phyloP scores from a whole-genome alignment of 2,113 vertebrate genomes.

The Cololabis saira region DNA sequence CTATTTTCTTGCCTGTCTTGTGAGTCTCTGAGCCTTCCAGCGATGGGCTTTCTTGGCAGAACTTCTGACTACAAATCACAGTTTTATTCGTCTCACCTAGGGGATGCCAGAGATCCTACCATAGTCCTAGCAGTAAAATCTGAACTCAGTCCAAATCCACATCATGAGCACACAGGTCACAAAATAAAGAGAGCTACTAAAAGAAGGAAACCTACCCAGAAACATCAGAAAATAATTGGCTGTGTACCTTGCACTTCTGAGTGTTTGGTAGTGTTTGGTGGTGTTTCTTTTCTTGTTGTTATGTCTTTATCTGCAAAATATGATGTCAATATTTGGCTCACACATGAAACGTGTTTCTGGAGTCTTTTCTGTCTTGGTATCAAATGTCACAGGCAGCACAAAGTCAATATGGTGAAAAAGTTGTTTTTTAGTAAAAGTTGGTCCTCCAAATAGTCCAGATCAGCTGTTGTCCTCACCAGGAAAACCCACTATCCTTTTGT shows the following conservation, averaged over 20 bases:
- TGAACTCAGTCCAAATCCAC: slow-evolving; percentile 67
- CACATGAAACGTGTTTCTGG: not conserved
- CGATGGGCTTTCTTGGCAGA: slow-evolving; percentile 61
- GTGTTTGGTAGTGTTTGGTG: not conserved
- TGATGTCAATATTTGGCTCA: slow-evolving; percentile 23
- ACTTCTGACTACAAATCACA: slow-evolving; percentile 65
- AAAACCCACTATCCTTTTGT: too few species aligned
- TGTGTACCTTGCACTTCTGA: slow-evolving; percentile 14
- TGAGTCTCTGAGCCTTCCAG: slow-evolving; percentile 54
- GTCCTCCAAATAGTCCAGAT: too few species aligned
- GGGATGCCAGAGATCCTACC: slow-evolving; percentile 62
- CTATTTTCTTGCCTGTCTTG: slow-evolving; percentile 50
- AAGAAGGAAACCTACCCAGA: slow-evolving; percentile 45
- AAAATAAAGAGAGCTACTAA: slow-evolving; percentile 40
- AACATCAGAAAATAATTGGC: slow-evolving; percentile 58
- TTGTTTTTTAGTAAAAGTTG: not conserved
- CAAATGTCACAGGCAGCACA: not conserved
- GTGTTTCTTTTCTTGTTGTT: not conserved
- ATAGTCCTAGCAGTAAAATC: slow-evolving; percentile 44
- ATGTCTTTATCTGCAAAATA: slow-evolving; percentile 20
- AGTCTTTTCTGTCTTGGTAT: not conserved
- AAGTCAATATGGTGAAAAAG: not conserved
- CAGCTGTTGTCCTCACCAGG: too few species aligned
- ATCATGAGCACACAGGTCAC: slow-evolving; percentile 46
- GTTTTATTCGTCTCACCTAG: slow-evolving; percentile 65